phyloP scores from a whole-genome alignment of 2,888 invertebrate species.

The Spicauda simplicius region DNA sequence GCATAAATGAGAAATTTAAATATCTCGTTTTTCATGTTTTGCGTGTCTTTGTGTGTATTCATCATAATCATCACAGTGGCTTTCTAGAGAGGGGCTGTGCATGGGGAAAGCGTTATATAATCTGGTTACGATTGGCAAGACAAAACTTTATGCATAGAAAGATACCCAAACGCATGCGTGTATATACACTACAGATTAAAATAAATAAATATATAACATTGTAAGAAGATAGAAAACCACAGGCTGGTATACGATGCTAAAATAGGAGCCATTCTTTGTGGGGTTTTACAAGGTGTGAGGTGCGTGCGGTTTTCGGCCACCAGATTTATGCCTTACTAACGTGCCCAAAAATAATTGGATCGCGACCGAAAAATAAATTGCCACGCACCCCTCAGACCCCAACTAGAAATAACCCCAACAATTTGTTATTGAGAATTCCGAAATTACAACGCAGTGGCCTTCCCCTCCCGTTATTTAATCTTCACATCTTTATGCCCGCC shows the following conservation, averaged over 20 bases:
- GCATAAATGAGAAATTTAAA: too few relatives aligned
- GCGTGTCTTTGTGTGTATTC: too few relatives aligned
- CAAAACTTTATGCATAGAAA: too few relatives aligned
- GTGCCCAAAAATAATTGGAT: conserved; percentile 82
- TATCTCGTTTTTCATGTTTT: too few relatives aligned
- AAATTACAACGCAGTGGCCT: conserved; percentile 56
- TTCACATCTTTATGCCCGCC: conserved; percentile 39
- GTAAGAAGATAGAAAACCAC: background rate
- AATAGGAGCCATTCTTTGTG: conserved; percentile 5
- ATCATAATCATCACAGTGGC: too few relatives aligned
- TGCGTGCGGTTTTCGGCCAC: conserved; percentile 55
- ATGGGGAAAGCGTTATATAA: too few relatives aligned
- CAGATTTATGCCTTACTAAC: conserved; percentile 69
- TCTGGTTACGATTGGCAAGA: too few relatives aligned
- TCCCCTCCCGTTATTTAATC: conserved; percentile 44
- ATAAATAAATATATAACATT: too few relatives aligned
- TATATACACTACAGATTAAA: too few relatives aligned
- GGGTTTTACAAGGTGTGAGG: conserved; percentile 38
- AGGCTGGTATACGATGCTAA: conserved; percentile 5
- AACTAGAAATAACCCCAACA: conserved; percentile 64
- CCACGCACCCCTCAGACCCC: conserved; percentile 52
- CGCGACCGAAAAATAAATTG: conserved; percentile 80
- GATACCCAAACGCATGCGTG: too few relatives aligned
- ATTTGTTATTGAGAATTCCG: conserved; percentile 70
- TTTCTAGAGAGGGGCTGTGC: too few relatives aligned